Evolutionary conservation across 2,888 invertebrate species (phyloP), one percentile per base, ranked within the genome.

Genomic region (Dinocampus coccinellae): DNA sequence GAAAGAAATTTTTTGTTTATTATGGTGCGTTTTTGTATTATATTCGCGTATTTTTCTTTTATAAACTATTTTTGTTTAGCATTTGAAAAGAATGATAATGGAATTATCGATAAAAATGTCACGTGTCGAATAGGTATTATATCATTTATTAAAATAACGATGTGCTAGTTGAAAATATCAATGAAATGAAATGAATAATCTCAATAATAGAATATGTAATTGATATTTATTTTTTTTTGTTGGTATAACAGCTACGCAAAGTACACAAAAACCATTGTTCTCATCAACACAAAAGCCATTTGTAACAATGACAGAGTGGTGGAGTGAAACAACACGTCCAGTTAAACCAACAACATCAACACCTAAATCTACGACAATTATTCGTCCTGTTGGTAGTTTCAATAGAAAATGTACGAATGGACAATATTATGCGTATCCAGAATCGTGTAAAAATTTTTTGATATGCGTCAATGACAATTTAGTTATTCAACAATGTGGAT

Each of bases 401-500:
- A 76, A 68, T 24, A 79, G 81, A 26, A 77, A 80, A 3, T 95
- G 95, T 83, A 88, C 88, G n/a, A 91, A 92, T 39, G 95, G 95
- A 0, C 91, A 92, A 9, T 95, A 95, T 84, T 94, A 94, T 81
- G 89, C 93, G 0, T 93, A 93, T 80, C 91, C 92, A 0, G 90
- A 91, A 63, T 87, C 88, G 0, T 96, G 95, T 81, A 91, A 91
- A 68, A 91, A 91, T 79, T 95, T 94, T 86, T 92, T 92, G 80
- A 91, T 95, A 22, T 96, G 96, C 83, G 93, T 94, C 10, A 94
- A 95, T 84, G 92, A 92, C 0, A 87, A 90, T n/a, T 87, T 93
- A 64, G 89, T 94, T 2, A 87, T 91, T 0, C 93, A 93, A 80
- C 90, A 90, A 69, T 96, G 96, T 81, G 94, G 94, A 0, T 92